Percentiles rank a stretch among this genome's conserved stretches.
These are phyloP conservation scores for Agrotis ipsilon DNA, from an alignment of 2,888 invertebrate genomes.

Conservation along the genomic window DNA sequence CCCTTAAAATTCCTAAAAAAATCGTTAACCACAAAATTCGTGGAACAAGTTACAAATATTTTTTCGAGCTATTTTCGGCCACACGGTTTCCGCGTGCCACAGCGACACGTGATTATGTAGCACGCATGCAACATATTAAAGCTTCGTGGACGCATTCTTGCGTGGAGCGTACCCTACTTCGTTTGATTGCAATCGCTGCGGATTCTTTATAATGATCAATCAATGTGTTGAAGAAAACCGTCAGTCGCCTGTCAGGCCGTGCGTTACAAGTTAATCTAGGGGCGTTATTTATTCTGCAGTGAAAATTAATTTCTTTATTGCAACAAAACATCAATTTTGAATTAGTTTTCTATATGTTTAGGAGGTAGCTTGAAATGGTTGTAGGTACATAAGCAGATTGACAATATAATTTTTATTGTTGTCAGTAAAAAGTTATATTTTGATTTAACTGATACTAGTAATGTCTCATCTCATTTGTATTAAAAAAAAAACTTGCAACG, in stretches of 20 bases:
- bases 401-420: neutral
- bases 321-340: neutral
- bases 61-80: slow-evolving; percentile 56
- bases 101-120: slow-evolving; percentile 37
- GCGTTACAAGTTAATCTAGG: slow-evolving; percentile 10
- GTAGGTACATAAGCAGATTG: neutral
- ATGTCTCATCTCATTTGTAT: no score
- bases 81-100: slow-evolving; percentile 59
- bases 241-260: slow-evolving; percentile 7
- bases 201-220: slow-evolving; percentile 28
- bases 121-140: slow-evolving; percentile 53
- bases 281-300: neutral
- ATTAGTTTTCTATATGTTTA: neutral
- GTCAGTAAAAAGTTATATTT: neutral
- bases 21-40: slow-evolving; percentile 26
- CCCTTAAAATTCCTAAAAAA: slow-evolving; percentile 15
- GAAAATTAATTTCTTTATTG: slow-evolving; percentile 3
- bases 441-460: no score
- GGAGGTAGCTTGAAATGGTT: neutral
- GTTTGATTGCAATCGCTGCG: slow-evolving; percentile 38
- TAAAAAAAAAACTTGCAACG: no score
- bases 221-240: slow-evolving; percentile 30
- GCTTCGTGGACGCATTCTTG: slow-evolving; percentile 53
- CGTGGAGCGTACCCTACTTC: slow-evolving; percentile 53
- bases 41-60: slow-evolving; percentile 34